Conservation (phyloP, 2,113 vertebrate genomes). For the Parus major region DNA sequence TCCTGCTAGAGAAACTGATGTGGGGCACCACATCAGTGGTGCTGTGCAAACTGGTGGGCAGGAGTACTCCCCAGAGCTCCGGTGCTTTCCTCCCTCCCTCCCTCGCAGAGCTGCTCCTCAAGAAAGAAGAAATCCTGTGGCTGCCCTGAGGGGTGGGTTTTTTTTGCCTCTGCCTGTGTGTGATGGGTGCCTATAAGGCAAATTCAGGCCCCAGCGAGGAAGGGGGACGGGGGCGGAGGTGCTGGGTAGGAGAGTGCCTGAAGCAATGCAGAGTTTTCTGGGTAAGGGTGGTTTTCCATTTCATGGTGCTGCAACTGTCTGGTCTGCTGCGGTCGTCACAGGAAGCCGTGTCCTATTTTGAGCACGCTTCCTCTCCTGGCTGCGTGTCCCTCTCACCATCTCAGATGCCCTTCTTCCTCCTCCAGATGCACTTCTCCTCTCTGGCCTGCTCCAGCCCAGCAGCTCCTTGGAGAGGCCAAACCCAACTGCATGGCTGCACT, state of each 20-base stretch:
- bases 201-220: background rate
- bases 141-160: background rate
- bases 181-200: background rate
- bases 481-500: fast-evolving
- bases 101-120: background rate
- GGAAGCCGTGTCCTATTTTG: constrained; percentile 44
- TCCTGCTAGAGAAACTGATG: background rate
- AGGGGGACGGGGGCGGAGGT: background rate
- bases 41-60: background rate
- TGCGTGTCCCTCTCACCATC: background rate
- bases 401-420: constrained; percentile 5
- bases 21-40: background rate
- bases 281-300: constrained; percentile 30
- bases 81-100: background rate
- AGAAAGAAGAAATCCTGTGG: background rate
- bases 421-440: background rate
- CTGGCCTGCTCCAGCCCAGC: fast-evolving
- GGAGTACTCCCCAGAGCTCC: background rate
- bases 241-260: background rate
- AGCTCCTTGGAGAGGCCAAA: background rate
- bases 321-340: background rate
- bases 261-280: constrained; percentile 23
- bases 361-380: background rate
- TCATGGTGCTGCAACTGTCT: constrained; percentile 13
- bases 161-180: background rate